A percentile compares a stretch with the other conserved stretches of the same genome.
Evolutionary conservation across 2,797 vertebrate genomes (phyloP).

Genomic region (Tragopan temminckii): DNA sequence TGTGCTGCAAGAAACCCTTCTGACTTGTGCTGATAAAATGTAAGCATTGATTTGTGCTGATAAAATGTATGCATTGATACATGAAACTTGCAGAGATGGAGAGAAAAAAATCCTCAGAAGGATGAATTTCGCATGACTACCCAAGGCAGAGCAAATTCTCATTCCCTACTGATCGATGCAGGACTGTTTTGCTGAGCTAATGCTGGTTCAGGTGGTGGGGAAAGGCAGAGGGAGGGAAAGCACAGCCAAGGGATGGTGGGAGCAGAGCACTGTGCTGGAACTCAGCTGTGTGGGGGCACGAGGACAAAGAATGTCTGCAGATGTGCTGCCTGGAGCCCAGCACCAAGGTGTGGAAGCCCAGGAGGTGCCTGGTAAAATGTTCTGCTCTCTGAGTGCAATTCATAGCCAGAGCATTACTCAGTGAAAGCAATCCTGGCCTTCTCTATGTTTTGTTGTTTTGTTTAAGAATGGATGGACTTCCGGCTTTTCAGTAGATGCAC

Average conservation of each 20-base stretch:
- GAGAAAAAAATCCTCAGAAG: neutral
- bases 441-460: neutral
- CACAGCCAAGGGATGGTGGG: neutral
- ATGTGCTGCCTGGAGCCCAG: neutral
- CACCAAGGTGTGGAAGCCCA: neutral
- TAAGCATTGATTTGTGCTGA: neutral
- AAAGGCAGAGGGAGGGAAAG: neutral
- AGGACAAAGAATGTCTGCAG: neutral
- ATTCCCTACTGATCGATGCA: neutral
- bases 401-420: neutral
- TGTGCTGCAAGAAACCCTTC: neutral
- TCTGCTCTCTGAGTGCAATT: neutral
- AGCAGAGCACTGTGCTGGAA: fast-evolving
- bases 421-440: neutral
- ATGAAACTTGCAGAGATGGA: neutral
- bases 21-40: neutral
- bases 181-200: neutral
- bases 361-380: neutral
- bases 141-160: neutral
- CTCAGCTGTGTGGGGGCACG: neutral
- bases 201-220: neutral
- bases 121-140: neutral
- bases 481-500: neutral
- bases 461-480: neutral
- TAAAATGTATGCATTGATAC: neutral